Conservation (phyloP, 1,140 invertebrate genomes). For the Magallana ariakensis region DNA sequence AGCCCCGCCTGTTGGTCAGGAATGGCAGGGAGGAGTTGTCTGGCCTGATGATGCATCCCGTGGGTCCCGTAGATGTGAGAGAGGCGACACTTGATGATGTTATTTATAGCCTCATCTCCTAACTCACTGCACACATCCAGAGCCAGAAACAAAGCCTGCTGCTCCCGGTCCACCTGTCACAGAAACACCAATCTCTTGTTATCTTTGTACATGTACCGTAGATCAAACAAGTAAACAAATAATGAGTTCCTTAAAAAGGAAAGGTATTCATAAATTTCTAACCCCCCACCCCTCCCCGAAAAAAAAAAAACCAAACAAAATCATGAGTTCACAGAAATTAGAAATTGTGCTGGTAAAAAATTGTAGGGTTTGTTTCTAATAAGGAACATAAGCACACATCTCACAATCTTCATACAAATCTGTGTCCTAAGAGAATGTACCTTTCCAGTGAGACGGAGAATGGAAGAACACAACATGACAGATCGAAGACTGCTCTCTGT, state of each 20-base stretch:
- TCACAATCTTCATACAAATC: too few relatives aligned
- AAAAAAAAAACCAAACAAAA: too few relatives aligned
- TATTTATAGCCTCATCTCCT: background rate
- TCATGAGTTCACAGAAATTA: too few relatives aligned
- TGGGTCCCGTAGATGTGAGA: slow-evolving; percentile 21
- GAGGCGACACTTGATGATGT: background rate
- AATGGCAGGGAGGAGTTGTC: background rate
- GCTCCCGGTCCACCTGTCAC: slow-evolving; percentile 30
- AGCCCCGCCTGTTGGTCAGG: slow-evolving; percentile 15
- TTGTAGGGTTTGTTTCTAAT: too few relatives aligned
- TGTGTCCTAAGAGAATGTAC: background rate
- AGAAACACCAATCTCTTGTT: background rate
- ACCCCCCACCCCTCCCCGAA: too few relatives aligned
- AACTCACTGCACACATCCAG: background rate
- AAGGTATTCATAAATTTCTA: too few relatives aligned
- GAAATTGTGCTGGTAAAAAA: too few relatives aligned
- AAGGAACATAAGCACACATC: too few relatives aligned
- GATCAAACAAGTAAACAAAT: too few relatives aligned
- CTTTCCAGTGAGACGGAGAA: background rate
- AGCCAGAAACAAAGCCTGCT: slow-evolving; percentile 15
- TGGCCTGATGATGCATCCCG: background rate
- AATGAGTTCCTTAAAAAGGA: too few relatives aligned
- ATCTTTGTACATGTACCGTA: too few relatives aligned
- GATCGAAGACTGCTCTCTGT: slow-evolving; percentile 2
- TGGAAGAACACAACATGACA: slow-evolving; percentile 38